phyloP scores from a whole-genome alignment of 1,140 invertebrate genomes.

The Brachionus sp. region DNA sequence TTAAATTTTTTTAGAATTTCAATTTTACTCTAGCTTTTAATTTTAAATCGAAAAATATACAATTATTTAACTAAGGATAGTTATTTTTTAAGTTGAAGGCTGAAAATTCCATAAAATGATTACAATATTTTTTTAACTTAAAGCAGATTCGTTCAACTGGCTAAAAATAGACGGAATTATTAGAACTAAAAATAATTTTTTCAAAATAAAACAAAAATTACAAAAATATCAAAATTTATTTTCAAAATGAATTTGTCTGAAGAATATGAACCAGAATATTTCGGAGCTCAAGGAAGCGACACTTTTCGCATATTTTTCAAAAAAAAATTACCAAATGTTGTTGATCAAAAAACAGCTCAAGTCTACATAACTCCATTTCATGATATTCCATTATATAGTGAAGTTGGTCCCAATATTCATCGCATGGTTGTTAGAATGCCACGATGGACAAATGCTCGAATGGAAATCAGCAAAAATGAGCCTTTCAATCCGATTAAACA shows the following conservation, averaged over 20 bases:
- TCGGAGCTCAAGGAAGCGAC: not conserved
- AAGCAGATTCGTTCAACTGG: too few relatives aligned
- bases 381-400: constrained; percentile 80
- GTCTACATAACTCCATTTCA: constrained; percentile 84
- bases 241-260: not conserved
- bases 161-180: too few relatives aligned
- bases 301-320: constrained; percentile 16
- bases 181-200: too few relatives aligned
- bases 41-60: too few relatives aligned
- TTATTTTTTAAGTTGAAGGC: too few relatives aligned
- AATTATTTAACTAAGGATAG: too few relatives aligned
- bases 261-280: constrained; percentile 3
- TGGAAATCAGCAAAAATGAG: constrained; percentile 81
- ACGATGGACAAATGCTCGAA: constrained; percentile 97
- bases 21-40: too few relatives aligned
- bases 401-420: constrained; percentile 64
- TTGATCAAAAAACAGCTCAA: not conserved
- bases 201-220: not conserved
- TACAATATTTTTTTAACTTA: too few relatives aligned
- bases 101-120: too few relatives aligned
- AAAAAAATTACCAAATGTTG: constrained; percentile 16
- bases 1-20: too few relatives aligned
- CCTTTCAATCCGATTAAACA: constrained; percentile 94
- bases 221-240: not conserved
- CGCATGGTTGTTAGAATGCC: constrained; percentile 99